Evolutionary conservation across 1,140 invertebrate species (phyloP).

Genomic region (Tetragnatha versicolor): DNA sequence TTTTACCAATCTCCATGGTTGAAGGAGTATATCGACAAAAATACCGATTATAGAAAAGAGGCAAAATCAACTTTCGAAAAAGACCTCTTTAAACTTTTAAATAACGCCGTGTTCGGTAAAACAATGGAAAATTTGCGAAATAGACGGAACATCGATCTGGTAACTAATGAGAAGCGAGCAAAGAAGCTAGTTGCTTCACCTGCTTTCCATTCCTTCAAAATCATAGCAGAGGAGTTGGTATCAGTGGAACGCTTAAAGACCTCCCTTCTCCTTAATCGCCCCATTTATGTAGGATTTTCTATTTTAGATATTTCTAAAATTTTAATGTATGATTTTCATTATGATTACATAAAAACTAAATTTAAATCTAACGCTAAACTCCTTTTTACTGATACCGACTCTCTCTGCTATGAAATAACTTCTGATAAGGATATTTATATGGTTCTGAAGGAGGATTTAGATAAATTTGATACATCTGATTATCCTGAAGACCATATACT

Average conservation of each 20-base stretch:
- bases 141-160: slow-evolving; percentile 62
- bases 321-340: too few relatives aligned
- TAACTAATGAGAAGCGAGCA: slow-evolving; percentile 59
- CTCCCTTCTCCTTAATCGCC: too few relatives aligned
- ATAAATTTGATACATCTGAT: slow-evolving; percentile 54
- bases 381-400: too few relatives aligned
- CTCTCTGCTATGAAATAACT: too few relatives aligned
- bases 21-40: slow-evolving; percentile 64
- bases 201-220: background rate
- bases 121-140: slow-evolving; percentile 67
- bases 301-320: too few relatives aligned
- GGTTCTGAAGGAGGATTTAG: slow-evolving; percentile 35
- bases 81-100: slow-evolving; percentile 64
- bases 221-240: background rate
- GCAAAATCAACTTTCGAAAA: slow-evolving; percentile 60
- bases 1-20: too few relatives aligned
- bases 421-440: slow-evolving; percentile 50
- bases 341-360: too few relatives aligned
- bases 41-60: slow-evolving; percentile 60
- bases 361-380: too few relatives aligned
- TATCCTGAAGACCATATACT: slow-evolving; percentile 51
- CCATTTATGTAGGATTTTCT: too few relatives aligned
- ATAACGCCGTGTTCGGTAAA: slow-evolving; percentile 67
- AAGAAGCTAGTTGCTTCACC: slow-evolving; percentile 61
- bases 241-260: background rate